These are phyloP conservation scores for Amia ocellicauda DNA, from an alignment of 2,113 vertebrate genomes.

Conservation along the genomic window DNA sequence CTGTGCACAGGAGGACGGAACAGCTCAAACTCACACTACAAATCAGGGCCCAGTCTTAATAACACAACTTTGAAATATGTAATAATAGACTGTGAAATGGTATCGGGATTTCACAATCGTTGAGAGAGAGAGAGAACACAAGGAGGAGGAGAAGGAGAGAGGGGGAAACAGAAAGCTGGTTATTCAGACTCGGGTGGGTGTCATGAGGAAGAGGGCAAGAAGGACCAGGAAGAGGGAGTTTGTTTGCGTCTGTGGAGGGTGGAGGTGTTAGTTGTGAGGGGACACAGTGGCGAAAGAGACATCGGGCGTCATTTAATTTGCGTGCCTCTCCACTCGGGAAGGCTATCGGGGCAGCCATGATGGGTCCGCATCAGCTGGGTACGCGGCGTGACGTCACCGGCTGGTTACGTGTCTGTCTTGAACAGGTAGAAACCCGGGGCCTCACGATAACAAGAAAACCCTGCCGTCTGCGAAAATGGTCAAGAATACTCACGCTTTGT, in stretches of 20 bases:
- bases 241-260: neutral
- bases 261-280: neutral
- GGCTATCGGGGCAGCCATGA: constrained; percentile 34
- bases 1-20: no score
- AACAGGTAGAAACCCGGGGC: constrained; percentile 56
- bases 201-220: no score
- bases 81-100: no score
- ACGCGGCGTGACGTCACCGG: constrained; percentile 67
- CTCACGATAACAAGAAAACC: constrained; percentile 21
- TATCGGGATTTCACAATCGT: no score
- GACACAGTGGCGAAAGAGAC: no score
- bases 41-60: no score
- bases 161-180: neutral
- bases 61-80: no score
- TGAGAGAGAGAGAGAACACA: no score
- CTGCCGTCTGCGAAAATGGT: neutral
- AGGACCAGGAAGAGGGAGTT: no score
- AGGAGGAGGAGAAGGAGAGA: neutral
- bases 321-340: neutral
- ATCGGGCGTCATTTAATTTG: neutral
- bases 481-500: constrained; percentile 85
- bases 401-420: constrained; percentile 70
- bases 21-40: no score
- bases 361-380: constrained; percentile 53
- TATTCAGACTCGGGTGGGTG: no score